Evolutionary conservation across 2,797 vertebrate genomes (phyloP).

Genomic region (Ispidina picta): DNA sequence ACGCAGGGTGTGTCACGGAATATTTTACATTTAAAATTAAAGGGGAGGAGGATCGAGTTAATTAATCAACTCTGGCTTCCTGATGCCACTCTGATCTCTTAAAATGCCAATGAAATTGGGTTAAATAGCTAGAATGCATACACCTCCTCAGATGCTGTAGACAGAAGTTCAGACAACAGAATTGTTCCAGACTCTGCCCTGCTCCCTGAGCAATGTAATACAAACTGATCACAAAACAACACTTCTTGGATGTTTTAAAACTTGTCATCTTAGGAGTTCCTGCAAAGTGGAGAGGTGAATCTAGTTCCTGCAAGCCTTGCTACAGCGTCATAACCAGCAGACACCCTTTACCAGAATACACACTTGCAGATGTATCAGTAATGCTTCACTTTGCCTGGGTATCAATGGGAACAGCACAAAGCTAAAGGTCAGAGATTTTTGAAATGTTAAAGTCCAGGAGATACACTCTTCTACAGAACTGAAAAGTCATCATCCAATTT

Average conservation of each 20-base stretch:
- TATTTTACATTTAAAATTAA: background rate
- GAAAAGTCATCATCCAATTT: background rate
- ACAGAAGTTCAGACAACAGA: background rate
- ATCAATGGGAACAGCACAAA: background rate
- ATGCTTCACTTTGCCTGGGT: background rate
- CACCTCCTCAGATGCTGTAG: background rate
- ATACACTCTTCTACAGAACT: background rate
- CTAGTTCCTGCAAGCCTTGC: background rate
- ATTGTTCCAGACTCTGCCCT: background rate
- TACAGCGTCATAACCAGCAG: background rate
- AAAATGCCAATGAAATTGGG: background rate
- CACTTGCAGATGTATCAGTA: background rate
- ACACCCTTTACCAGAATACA: background rate
- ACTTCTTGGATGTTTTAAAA: background rate
- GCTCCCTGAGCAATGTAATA: background rate
- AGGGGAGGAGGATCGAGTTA: background rate
- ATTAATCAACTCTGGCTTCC: background rate
- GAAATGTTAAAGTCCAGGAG: background rate
- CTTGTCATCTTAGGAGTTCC: background rate
- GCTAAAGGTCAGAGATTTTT: background rate
- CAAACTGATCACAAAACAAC: background rate
- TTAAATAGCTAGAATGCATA: background rate
- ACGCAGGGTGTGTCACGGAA: background rate
- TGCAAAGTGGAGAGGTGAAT: background rate
- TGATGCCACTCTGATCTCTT: background rate